These are phyloP conservation scores for Bungarus multicinctus DNA, from an alignment of 2,113 vertebrate species.

Conservation along the genomic window DNA sequence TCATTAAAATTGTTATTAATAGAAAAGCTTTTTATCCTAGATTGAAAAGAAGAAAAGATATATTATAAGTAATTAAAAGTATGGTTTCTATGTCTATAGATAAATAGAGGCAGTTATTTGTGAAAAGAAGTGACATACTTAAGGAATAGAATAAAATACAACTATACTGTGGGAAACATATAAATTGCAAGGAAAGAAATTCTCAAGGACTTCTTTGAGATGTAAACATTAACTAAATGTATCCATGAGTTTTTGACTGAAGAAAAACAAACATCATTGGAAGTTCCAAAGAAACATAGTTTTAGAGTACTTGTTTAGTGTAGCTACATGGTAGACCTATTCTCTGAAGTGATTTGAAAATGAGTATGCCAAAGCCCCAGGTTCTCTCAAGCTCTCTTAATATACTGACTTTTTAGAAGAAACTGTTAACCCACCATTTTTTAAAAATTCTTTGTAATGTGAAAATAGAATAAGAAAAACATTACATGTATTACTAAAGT, in stretches of 20 bases:
- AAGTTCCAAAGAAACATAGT: not conserved
- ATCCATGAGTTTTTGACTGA: not conserved
- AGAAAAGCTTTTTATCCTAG: constrained; percentile 30
- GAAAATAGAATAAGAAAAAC: not conserved
- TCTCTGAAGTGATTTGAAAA: not conserved
- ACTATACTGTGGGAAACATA: not conserved
- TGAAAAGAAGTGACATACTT: not conserved
- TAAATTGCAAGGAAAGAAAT: not conserved
- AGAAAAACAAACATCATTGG: not conserved
- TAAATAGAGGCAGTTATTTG: not conserved
- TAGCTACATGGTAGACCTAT: not conserved
- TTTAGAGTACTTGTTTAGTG: not conserved
- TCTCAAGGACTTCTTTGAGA: not conserved
- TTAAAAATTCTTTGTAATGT: not conserved
- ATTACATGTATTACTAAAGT: not conserved
- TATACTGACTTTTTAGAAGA: not conserved
- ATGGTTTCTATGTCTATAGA: not conserved
- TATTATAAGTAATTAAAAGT: constrained; percentile 56
- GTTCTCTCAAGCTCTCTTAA: not conserved
- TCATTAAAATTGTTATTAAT: constrained; percentile 46
- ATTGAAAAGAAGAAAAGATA: constrained; percentile 46
- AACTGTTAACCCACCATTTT: not conserved
- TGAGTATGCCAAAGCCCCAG: not conserved
- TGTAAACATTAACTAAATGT: not conserved
- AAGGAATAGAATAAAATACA: not conserved